Evolutionary conservation across 1,140 invertebrate genomes (phyloP), one percentile per base, ranked within the genome.

Genomic region (Nymphalis io): DNA sequence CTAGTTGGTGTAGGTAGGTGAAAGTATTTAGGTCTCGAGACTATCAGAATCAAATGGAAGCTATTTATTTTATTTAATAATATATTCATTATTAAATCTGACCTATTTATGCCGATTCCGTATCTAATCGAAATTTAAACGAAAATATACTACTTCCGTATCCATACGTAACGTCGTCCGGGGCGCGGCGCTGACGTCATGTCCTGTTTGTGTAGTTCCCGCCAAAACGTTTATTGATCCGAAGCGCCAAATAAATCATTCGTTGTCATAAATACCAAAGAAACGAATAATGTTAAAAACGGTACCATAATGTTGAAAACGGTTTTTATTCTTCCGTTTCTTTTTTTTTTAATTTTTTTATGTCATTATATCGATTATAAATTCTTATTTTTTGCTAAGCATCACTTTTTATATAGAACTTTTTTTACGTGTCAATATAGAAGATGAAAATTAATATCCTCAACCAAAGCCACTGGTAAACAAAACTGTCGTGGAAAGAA

Each of bases 181-280:
- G 62, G 38, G 55, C 39, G 64, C 73, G 67, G 64, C 64, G 11
- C 68, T 57, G 40, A 65, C 67, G 70, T 64, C 67, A 68, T 57
- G 64, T 72, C 67, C 67, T 61, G 66, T 68, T 64, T 76, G 72
- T 73, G 68, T 73, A 61, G 60, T 63, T 60, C 64, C 57, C 65
- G 62, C 73, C 70, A 70, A 75, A 75, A 76, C 60, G 61, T 63
- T 73, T 75, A 78, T 75, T 68, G 76, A 75, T 72, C 71, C 66
- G 20, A 21, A 53, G 53, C 48, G 48, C 15, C 46, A 60, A 57
- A 70, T 68, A 69, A 66, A 70, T 66, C 63, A 73, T 33, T 44
- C 51, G 21, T 48, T 71, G 63, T 71, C 63, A 71, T 63, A 60
- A 65, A 53, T 20, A 53, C 20, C 20, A 20, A 53, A 53, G 21